Evolutionary conservation across 2,797 vertebrate species (phyloP).

Genomic region (Hoplostethus mediterraneus): DNA sequence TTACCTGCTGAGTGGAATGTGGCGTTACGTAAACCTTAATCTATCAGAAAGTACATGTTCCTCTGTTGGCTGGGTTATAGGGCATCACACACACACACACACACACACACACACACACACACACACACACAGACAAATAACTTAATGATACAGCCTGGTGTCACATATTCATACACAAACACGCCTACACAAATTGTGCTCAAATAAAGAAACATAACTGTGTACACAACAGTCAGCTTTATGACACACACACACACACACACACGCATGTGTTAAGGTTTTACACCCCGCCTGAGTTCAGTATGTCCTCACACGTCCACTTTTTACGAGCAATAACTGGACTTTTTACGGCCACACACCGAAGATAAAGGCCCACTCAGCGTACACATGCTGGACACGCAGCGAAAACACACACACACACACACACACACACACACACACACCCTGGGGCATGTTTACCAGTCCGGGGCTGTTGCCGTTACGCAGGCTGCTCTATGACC

Average conservation of each 20-base stretch:
- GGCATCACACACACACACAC: constrained; percentile 36
- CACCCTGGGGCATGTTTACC: constrained; percentile 16
- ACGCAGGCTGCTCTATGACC: constrained; percentile 1
- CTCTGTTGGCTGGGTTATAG: constrained; percentile 62
- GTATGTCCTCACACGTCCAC: constrained; percentile 27
- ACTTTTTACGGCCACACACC: constrained; percentile 50
- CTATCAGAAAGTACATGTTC: constrained; percentile 65
- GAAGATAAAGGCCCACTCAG: constrained; percentile 58
- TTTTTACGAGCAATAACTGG: constrained; percentile 61
- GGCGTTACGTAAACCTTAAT: constrained; percentile 71
- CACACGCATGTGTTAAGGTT: constrained; percentile 1
- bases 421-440: constrained; percentile 16
- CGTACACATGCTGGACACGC: constrained; percentile 29
- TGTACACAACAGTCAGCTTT: constrained; percentile 34
- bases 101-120: constrained; percentile 40
- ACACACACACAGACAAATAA: constrained; percentile 40
- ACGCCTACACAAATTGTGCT: neutral
- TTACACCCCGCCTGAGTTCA: constrained; percentile 15
- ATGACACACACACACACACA: constrained; percentile 20
- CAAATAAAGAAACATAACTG: constrained; percentile 28
- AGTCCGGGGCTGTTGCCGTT: constrained; percentile 7
- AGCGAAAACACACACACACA: constrained; percentile 12
- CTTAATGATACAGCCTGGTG: constrained; percentile 13
- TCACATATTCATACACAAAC: constrained; percentile 16
- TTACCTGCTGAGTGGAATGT: constrained; percentile 74